Evolutionary conservation across 2,113 vertebrate genomes (phyloP).

Genomic region (Triplophysa siluroides): DNA sequence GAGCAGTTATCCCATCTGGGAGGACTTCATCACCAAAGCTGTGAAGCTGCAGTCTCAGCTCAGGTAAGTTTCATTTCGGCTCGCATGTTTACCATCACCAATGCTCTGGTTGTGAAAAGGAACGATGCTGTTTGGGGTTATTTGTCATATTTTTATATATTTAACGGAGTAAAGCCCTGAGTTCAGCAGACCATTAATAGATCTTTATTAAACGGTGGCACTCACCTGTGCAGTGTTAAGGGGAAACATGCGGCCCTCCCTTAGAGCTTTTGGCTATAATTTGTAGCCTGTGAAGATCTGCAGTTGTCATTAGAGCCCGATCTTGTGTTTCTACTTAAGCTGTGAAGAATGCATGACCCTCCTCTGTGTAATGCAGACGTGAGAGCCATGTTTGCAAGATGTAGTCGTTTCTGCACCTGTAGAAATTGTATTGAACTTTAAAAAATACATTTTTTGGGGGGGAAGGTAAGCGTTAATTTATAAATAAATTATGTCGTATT

Average conservation of each 20-base stretch:
- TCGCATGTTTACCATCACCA: neutral
- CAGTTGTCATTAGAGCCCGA: neutral
- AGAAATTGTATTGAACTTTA: neutral
- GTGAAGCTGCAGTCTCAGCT: slow-evolving; percentile 81
- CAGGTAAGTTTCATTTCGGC: slow-evolving; percentile 64
- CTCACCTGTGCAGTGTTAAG: neutral
- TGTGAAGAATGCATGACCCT: neutral
- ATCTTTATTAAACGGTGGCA: neutral
- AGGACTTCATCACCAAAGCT: slow-evolving; percentile 82
- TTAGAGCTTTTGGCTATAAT: neutral
- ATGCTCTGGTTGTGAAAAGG: neutral
- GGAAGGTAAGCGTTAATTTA: too few species aligned
- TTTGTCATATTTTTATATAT: neutral
- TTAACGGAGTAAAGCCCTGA: neutral
- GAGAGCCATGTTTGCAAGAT: neutral
- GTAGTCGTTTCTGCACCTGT: neutral
- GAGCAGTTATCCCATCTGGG: slow-evolving; percentile 82
- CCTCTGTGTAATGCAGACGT: neutral
- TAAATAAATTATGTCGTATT: too few species aligned
- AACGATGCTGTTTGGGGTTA: neutral
- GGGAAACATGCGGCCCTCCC: neutral
- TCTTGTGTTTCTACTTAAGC: neutral
- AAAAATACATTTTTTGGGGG: neutral
- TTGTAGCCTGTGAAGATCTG: slow-evolving; percentile 1
- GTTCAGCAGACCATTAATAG: neutral